Evolutionary conservation across 2,888 invertebrate species (phyloP).

Genomic region (Cryptocheilus praepositus): DNA sequence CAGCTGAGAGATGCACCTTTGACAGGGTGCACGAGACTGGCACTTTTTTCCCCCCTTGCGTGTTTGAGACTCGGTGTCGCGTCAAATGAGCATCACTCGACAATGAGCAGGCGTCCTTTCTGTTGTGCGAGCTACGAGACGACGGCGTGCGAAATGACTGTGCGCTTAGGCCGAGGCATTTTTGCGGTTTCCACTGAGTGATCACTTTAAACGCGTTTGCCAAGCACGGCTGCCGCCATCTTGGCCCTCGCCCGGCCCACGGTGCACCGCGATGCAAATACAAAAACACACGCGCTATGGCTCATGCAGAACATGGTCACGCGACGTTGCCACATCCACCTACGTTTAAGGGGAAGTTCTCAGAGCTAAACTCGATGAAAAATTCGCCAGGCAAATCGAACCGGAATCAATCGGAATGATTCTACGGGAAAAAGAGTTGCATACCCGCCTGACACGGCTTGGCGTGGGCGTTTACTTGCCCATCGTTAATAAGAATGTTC

Average conservation of each 20-base stretch:
- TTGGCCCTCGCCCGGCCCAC: constrained; percentile 65
- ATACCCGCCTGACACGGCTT: too few relatives aligned
- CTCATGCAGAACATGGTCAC: constrained; percentile 32
- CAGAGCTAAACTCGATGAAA: constrained; percentile 38
- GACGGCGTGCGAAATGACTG: constrained; percentile 50
- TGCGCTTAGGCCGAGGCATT: constrained; percentile 65
- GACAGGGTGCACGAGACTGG: constrained; percentile 35
- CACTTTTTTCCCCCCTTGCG: constrained; percentile 32
- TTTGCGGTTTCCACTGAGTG: constrained; percentile 43
- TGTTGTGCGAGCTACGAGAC: constrained; percentile 28
- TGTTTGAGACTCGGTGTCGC: constrained; percentile 31
- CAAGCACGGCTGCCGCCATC: constrained; percentile 68
- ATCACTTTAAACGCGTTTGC: constrained; percentile 58
- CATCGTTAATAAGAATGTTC: too few relatives aligned
- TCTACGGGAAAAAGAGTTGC: too few relatives aligned
- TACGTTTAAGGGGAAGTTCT: constrained; percentile 26
- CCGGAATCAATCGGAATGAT: too few relatives aligned
- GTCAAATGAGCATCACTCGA: constrained; percentile 37
- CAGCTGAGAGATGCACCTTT: constrained; percentile 18
- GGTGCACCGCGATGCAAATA: constrained; percentile 62
- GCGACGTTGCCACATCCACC: constrained; percentile 55
- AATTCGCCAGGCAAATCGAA: constrained; percentile 11
- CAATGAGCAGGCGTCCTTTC: background rate
- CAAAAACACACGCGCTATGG: constrained; percentile 68
- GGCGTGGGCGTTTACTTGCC: too few relatives aligned